These are phyloP conservation scores for Chloroceryle aenea DNA, from an alignment of 2,113 vertebrate genomes.

Conservation along the genomic window DNA sequence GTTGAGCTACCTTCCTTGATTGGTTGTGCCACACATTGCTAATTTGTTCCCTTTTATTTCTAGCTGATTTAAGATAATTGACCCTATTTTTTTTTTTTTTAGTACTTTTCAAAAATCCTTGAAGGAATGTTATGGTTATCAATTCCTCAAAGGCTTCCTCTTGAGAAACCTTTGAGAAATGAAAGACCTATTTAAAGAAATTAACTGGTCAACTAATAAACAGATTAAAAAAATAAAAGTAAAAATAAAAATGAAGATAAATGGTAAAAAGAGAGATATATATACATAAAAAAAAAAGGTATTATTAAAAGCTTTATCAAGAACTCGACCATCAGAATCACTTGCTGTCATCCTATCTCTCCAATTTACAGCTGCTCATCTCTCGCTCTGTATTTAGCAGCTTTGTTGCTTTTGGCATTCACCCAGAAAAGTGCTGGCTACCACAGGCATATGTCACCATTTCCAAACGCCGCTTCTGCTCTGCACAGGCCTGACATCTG, in stretches of 20 bases:
- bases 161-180: background rate
- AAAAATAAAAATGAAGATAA: background rate
- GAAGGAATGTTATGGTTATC: background rate
- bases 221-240: background rate
- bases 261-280: background rate
- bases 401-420: background rate
- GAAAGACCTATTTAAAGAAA: background rate
- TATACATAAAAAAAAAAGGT: background rate
- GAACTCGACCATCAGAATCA: background rate
- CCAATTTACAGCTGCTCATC: background rate
- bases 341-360: background rate
- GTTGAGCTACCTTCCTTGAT: background rate
- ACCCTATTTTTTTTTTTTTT: rapidly evolving
- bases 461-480: background rate
- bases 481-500: background rate
- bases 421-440: background rate
- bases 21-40: background rate
- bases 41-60: background rate
- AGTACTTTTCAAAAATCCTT: background rate
- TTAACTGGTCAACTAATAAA: background rate
- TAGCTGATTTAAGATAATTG: background rate
- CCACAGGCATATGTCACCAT: background rate
- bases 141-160: background rate
- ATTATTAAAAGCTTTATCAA: background rate
- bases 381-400: background rate